These are phyloP conservation scores for Euura lappo DNA, from an alignment of 1,140 invertebrate genomes.

Conservation along the genomic window DNA sequence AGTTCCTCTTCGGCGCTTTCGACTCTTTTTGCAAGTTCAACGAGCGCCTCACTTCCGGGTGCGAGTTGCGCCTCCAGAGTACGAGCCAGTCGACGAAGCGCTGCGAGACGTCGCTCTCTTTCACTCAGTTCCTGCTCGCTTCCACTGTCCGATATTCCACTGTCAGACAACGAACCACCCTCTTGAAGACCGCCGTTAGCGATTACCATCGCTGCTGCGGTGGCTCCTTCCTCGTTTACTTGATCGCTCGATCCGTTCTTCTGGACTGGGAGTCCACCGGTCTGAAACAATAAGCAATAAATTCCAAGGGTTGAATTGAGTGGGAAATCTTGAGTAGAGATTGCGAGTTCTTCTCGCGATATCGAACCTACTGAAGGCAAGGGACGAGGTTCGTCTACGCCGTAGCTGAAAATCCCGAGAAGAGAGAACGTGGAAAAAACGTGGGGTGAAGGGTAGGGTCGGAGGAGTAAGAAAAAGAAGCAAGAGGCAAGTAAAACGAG, in stretches of 20 bases:
- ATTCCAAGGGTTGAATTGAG: not conserved
- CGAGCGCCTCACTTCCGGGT: slow-evolving; percentile 69
- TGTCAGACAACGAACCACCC: slow-evolving; percentile 74
- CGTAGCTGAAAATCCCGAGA: slow-evolving; percentile 42
- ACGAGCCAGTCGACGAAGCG: slow-evolving; percentile 69
- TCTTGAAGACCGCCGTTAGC: slow-evolving; percentile 44
- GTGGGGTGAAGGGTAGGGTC: slow-evolving; percentile 18
- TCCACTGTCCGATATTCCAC: slow-evolving; percentile 78
- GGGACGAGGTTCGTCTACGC: no score
- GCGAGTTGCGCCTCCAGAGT: slow-evolving; percentile 71
- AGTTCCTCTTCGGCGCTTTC: slow-evolving; percentile 82
- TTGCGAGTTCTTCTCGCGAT: no score
- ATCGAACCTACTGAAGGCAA: not conserved
- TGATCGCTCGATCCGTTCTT: not conserved
- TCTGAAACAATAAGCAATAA: slow-evolving; percentile 37
- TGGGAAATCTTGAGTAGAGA: not conserved
- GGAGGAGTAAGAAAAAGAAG: slow-evolving; percentile 15
- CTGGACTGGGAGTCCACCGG: slow-evolving; percentile 27
- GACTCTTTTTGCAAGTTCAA: slow-evolving; percentile 67
- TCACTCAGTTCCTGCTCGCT: slow-evolving; percentile 77
- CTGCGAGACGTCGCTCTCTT: slow-evolving; percentile 72
- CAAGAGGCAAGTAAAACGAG: slow-evolving; percentile 8
- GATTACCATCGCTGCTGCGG: not conserved
- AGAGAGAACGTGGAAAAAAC: slow-evolving; percentile 25
- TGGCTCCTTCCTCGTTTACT: not conserved